Percentiles rank a stretch among this genome's conserved stretches.
phyloP scores from a whole-genome alignment of 2,113 vertebrate genomes.

The Shinisaurus crocodilurus region DNA sequence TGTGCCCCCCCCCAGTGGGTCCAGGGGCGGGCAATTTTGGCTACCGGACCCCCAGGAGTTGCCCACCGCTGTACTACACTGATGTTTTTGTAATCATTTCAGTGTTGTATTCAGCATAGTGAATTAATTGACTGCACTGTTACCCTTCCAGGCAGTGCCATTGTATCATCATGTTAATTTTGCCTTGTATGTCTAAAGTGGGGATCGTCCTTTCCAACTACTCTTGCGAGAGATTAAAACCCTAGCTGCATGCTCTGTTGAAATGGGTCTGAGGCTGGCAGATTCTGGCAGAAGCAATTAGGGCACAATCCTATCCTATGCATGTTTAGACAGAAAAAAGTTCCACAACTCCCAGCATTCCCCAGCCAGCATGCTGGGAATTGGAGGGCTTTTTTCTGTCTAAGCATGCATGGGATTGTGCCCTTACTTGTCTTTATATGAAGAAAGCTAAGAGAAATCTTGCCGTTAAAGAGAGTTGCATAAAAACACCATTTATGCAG shows the following conservation, averaged over 20 bases:
- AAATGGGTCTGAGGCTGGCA: background rate
- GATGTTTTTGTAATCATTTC: too few relatives aligned
- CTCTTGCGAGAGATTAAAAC: too few relatives aligned
- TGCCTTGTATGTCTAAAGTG: background rate
- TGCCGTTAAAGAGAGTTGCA: background rate
- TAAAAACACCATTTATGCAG: background rate
- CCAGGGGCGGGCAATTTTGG: too few relatives aligned
- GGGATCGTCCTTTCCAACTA: background rate
- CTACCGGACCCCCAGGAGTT: too few relatives aligned
- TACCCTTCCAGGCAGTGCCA: background rate
- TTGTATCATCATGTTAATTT: too few relatives aligned
- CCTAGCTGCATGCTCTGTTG: background rate
- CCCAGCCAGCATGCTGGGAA: too few relatives aligned
- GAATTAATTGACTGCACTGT: background rate
- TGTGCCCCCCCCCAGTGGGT: too few relatives aligned
- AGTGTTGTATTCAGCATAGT: background rate
- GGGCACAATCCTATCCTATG: background rate
- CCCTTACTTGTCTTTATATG: background rate
- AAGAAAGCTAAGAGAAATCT: background rate
- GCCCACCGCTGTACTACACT: too few relatives aligned
- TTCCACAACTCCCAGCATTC: too few relatives aligned
- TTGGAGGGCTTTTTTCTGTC: too few relatives aligned
- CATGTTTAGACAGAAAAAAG: background rate
- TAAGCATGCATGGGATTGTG: too few relatives aligned
- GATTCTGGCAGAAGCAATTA: too few relatives aligned